phyloP scores from a whole-genome alignment of 2,888 invertebrate genomes.

The Mesopsocus fuscifrons region DNA sequence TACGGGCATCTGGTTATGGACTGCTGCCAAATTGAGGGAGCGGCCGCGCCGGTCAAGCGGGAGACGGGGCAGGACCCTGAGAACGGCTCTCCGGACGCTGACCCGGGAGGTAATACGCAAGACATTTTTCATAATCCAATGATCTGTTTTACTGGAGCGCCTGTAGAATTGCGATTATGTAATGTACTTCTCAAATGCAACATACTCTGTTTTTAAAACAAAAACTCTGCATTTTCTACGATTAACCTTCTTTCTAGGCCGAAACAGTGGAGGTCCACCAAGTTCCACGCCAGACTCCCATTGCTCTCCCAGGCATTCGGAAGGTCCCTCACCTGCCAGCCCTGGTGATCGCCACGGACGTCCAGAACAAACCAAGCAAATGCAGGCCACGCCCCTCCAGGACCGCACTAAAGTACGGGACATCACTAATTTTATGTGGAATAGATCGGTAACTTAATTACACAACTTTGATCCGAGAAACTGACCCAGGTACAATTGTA shows the following conservation, averaged over 20 bases:
- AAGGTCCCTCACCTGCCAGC: conserved; percentile 29
- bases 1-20: conserved; percentile 84
- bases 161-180: no score
- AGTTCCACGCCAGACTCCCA: conserved; percentile 27
- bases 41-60: conserved; percentile 52
- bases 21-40: conserved; percentile 78
- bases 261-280: conserved; percentile 35
- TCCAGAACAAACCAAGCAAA: conserved; percentile 29
- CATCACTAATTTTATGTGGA: no score
- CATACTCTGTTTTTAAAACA: no score
- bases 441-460: no score
- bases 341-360: conserved; percentile 32
- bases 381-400: conserved; percentile 23
- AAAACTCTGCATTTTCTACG: no score
- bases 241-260: conserved; percentile 21
- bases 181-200: no score
- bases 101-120: conserved; percentile 39
- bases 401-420: conserved; percentile 11
- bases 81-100: conserved; percentile 74
- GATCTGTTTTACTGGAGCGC: no score
- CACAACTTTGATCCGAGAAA: no score
- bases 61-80: conserved; percentile 67
- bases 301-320: conserved; percentile 27
- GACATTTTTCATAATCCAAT: conserved; percentile 11
- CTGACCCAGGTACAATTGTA: no score